phyloP scores from a whole-genome alignment of 1,140 invertebrate genomes.

The Nilaparvata lugens region DNA sequence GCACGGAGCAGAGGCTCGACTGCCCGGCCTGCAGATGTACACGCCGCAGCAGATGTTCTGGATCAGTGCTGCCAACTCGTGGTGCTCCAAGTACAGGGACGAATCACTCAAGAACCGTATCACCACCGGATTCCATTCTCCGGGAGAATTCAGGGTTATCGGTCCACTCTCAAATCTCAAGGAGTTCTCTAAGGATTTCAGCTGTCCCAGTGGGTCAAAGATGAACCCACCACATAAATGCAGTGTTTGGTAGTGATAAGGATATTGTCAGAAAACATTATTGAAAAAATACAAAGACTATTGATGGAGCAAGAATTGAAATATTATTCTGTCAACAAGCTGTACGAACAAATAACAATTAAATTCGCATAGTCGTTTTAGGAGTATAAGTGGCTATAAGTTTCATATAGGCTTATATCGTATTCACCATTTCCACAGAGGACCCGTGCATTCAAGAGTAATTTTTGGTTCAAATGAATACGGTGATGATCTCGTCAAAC shows the following conservation, averaged over 20 bases:
- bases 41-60: conserved; percentile 66
- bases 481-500: no score
- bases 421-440: no score
- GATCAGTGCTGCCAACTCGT: conserved; percentile 57
- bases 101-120: conserved; percentile 27
- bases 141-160: conserved; percentile 70
- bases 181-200: conserved; percentile 80
- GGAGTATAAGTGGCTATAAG: no score
- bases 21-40: conserved; percentile 49
- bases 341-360: no score
- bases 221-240: conserved; percentile 90
- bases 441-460: no score
- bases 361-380: no score
- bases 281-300: background rate
- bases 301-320: background rate
- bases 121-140: conserved; percentile 56
- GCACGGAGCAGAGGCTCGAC: conserved; percentile 49
- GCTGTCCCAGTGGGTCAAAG: conserved; percentile 66
- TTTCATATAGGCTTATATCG: no score
- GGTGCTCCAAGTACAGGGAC: conserved; percentile 57
- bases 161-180: conserved; percentile 84
- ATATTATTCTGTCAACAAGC: background rate
- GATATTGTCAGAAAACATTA: background rate
- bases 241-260: conserved; percentile 51
- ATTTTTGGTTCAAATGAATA: no score